Evolutionary conservation across 1,140 invertebrate genomes (phyloP), one percentile per base, ranked within the genome.

Genomic region (Listronotus oregonensis): DNA sequence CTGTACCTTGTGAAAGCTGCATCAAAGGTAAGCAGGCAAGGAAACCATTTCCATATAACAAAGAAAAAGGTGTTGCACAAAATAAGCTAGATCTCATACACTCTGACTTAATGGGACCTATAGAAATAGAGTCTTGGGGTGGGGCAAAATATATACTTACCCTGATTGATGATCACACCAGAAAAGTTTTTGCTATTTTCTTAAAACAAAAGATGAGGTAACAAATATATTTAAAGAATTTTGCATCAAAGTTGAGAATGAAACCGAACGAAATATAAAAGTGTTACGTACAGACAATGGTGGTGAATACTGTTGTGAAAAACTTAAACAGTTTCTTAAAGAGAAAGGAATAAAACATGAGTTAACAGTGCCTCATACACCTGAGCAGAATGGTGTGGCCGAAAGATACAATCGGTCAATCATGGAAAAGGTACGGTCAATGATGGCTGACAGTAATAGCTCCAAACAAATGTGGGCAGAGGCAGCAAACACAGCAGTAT

Each of bases 381-480:
- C 79, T 40, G 59, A 82, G 52, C 76, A 81, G 61, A 83, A 83
- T 73, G 80, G 78, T 12, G 68, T 78, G 8, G 70, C 75, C 39
- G 79, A 82, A 47, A 31, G 75, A 54, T 50, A 56, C 15, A 78
- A 77, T n/a, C 37, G 77, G 54, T 76, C 77, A 12, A 60, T 77
- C 9, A 42, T 73, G 17, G 77, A 78, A 52, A 73, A 67, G 52
- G 66, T 70, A 11, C 43, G 75, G 21, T 65, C 63, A 10, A 71
- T 76, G 67, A 18, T 75, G 12, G n/a, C 49, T 27, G 69, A 70
- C 79, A 66, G 27, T 66, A 37, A 82, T 79, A 72, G 74, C 80
- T 6, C 64, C 61, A 68, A 66, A 40, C 59, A 69, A n/a, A 59
- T 78, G 7, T 79, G 75, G 77, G 74, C 73, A 55, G 78, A 80